Evolutionary conservation across 2,888 invertebrate genomes (phyloP).

Genomic region (Philereme transversata): DNA sequence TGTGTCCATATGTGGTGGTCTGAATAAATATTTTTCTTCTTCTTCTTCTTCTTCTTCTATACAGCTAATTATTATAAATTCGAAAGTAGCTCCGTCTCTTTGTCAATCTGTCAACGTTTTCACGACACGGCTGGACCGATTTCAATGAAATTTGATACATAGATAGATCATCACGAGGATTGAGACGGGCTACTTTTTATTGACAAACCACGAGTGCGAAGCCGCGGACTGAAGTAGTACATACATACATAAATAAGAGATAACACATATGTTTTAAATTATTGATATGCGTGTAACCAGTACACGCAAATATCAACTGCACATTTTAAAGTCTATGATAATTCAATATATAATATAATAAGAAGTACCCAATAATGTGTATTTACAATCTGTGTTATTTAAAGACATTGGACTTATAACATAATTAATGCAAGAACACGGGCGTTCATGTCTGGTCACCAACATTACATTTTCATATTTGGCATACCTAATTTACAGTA

Average conservation of each 20-base stretch:
- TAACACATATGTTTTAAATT: background rate
- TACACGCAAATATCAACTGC: background rate
- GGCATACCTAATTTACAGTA: constrained; percentile 41
- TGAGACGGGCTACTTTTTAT: no score
- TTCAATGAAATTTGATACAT: no score
- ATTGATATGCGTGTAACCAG: background rate
- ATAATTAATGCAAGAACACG: constrained; percentile 78
- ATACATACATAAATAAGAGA: background rate
- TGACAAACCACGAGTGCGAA: no score
- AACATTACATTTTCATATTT: constrained; percentile 61
- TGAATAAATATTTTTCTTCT: no score
- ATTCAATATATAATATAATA: constrained; percentile 23
- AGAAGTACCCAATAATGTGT: constrained; percentile 21
- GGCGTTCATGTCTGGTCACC: constrained; percentile 44
- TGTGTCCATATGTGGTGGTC: no score
- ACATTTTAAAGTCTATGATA: constrained; percentile 4
- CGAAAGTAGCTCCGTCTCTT: no score
- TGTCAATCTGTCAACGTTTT: no score
- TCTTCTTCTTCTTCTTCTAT: no score
- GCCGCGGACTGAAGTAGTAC: background rate
- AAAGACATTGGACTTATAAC: constrained; percentile 33
- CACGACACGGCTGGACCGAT: no score
- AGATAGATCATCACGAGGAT: no score
- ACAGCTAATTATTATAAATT: no score
- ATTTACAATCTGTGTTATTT: constrained; percentile 29